A percentile compares a stretch with the other conserved stretches of the same genome.
These are phyloP conservation scores for Scolopax mira DNA, from an alignment of 2,113 vertebrate genomes.

Conservation along the genomic window DNA sequence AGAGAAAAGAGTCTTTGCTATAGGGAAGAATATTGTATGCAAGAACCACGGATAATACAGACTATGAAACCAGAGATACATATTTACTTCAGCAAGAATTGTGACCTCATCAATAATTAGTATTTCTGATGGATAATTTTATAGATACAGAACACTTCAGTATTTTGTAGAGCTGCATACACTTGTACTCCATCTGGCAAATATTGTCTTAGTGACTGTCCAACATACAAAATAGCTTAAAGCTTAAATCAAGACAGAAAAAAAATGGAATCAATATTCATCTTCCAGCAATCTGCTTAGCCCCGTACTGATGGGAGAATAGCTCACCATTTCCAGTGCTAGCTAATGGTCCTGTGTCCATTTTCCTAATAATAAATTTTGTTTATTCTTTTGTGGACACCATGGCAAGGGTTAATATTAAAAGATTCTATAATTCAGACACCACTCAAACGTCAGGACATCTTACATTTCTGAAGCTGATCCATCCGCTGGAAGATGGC, in stretches of 20 bases:
- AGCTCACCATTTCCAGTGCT: neutral
- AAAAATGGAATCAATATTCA: neutral
- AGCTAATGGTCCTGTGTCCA: neutral
- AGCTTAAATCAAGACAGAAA: neutral
- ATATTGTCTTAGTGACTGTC: neutral
- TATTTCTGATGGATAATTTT: neutral
- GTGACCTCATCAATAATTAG: neutral
- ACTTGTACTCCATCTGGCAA: neutral
- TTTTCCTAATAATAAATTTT: neutral
- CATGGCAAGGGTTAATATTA: neutral
- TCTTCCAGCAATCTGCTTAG: neutral
- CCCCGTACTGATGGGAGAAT: neutral
- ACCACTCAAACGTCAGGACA: neutral
- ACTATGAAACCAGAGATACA: neutral
- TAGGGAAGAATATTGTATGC: neutral
- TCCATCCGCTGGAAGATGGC: neutral
- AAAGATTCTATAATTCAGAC: neutral
- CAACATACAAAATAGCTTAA: neutral
- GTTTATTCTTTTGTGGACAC: neutral
- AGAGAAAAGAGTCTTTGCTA: neutral
- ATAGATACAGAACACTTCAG: accelerated
- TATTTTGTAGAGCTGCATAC: neutral
- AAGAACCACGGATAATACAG: neutral
- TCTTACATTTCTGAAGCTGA: neutral
- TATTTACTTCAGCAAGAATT: neutral